Conservation (phyloP, 2,113 vertebrate species). For the Micromys minutus region DNA sequence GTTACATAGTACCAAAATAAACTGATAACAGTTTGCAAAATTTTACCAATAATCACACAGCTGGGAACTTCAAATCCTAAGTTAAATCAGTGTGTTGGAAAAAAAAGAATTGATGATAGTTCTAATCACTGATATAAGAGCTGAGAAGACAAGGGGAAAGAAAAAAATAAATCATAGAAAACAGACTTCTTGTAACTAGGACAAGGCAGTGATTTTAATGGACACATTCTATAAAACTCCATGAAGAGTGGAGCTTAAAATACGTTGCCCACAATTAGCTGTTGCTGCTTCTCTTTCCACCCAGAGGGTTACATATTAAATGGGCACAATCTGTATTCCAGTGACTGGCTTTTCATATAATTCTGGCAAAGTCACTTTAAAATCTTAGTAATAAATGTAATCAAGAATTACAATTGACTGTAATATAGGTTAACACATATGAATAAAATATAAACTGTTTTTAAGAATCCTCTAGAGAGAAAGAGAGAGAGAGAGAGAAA, state of each 20-base stretch:
- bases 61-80: constrained; percentile 60
- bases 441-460: constrained; percentile 3
- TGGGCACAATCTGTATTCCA: not conserved
- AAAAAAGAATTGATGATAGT: constrained; percentile 63
- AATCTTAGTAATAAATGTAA: not conserved
- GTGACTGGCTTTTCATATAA: not conserved
- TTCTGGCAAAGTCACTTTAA: not conserved
- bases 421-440: not conserved
- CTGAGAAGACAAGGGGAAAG: not conserved
- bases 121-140: constrained; percentile 53
- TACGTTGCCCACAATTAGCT: constrained; percentile 12
- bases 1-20: constrained; percentile 65
- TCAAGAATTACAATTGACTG: not conserved
- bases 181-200: constrained; percentile 45
- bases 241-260: constrained; percentile 25
- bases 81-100: constrained; percentile 56
- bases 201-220: constrained; percentile 19
- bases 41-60: constrained; percentile 70
- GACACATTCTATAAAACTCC: constrained; percentile 34
- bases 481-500: too few species aligned
- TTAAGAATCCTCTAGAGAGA: not conserved
- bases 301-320: not conserved
- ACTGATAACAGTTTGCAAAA: constrained; percentile 6
- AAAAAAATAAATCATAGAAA: constrained; percentile 49
- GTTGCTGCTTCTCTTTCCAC: constrained; percentile 1